A percentile compares a stretch with the other conserved stretches of the same genome.
Conservation (phyloP, 2,888 invertebrate genomes). For the Acleris cristana region DNA sequence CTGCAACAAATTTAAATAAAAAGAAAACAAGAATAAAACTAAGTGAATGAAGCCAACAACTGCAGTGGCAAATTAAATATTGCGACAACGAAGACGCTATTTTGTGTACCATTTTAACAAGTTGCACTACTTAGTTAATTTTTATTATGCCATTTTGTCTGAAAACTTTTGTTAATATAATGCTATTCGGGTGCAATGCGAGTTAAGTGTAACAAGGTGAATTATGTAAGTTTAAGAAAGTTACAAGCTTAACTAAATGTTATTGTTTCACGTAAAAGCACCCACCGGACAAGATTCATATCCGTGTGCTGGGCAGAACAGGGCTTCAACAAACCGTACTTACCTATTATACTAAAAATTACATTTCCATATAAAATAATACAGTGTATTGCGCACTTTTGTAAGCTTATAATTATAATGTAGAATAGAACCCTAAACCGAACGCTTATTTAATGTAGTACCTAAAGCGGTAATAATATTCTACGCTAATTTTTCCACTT, state of each 20-base stretch:
- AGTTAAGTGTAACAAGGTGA: constrained; percentile 20
- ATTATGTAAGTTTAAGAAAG: constrained; percentile 14
- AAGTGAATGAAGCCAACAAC: constrained; percentile 19
- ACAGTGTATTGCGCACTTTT: too few relatives aligned
- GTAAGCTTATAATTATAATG: too few relatives aligned
- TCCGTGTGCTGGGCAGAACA: background rate
- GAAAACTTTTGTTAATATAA: constrained; percentile 25
- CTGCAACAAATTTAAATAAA: too few relatives aligned
- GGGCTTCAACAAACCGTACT: too few relatives aligned
- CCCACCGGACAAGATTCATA: background rate
- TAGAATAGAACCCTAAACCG: too few relatives aligned
- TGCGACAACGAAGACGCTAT: constrained; percentile 19
- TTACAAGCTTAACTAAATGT: constrained; percentile 7
- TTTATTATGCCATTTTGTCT: constrained; percentile 22
- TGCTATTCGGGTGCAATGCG: constrained; percentile 13
- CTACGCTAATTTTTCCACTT: too few relatives aligned
- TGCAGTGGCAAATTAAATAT: constrained; percentile 24
- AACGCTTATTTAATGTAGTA: too few relatives aligned
- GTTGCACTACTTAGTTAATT: constrained; percentile 31
- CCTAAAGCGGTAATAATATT: too few relatives aligned
- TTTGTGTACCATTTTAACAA: constrained; percentile 20
- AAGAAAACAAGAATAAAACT: background rate
- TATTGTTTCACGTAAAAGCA: background rate
- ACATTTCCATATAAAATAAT: too few relatives aligned
- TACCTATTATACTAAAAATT: too few relatives aligned